These are phyloP conservation scores for Prietella phreatophila DNA, from an alignment of 2,113 vertebrate species.

Conservation along the genomic window DNA sequence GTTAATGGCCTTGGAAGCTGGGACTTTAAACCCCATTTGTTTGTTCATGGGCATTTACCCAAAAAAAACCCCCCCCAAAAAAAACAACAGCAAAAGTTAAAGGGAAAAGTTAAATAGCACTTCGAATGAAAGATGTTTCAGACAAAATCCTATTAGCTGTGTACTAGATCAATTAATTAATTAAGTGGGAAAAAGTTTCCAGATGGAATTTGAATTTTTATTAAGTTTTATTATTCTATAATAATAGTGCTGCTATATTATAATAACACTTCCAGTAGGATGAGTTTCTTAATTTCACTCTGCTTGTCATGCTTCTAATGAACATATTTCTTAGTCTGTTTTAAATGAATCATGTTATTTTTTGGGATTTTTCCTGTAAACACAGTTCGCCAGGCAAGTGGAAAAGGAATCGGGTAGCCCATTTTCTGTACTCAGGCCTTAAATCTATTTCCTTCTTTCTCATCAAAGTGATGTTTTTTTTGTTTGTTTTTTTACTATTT, in stretches of 20 bases:
- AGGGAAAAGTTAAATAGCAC: neutral
- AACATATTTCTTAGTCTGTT: neutral
- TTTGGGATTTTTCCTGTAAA: constrained; percentile 13
- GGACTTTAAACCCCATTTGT: constrained; percentile 35
- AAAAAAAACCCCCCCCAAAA: neutral
- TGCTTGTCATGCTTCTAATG: neutral
- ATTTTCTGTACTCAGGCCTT: neutral
- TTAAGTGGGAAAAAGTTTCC: neutral
- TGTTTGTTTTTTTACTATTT: neutral
- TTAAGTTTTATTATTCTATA: neutral
- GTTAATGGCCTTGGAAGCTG: constrained; percentile 5
- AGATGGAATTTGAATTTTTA: neutral
- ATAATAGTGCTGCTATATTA: neutral
- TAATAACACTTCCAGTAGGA: neutral
- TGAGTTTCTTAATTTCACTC: constrained; percentile 61
- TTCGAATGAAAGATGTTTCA: neutral
- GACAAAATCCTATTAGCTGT: neutral
- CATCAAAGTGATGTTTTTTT: neutral
- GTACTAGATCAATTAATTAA: neutral
- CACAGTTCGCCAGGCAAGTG: neutral
- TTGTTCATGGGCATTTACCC: neutral
- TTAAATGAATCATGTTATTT: neutral
- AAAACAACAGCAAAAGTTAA: neutral
- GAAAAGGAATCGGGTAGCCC: neutral
- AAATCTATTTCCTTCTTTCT: neutral